Evolutionary conservation across 2,113 vertebrate genomes (phyloP).

Genomic region (Syngnathoides biaculeatus): DNA sequence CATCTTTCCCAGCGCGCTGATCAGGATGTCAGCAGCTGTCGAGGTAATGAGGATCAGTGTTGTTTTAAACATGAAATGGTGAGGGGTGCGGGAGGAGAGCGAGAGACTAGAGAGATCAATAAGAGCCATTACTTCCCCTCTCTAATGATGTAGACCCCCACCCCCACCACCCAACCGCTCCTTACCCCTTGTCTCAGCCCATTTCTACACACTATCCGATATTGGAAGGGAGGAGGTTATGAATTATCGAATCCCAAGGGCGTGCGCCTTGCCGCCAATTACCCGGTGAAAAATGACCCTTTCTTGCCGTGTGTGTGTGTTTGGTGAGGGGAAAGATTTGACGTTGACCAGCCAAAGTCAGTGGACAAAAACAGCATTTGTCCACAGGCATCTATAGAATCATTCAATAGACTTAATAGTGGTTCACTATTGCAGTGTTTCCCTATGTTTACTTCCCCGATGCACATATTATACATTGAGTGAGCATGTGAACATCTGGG

Average conservation of each 20-base stretch:
- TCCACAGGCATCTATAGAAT: not conserved
- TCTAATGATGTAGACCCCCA: slow-evolving; percentile 70
- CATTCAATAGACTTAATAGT: not conserved
- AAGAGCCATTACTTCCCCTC: slow-evolving; percentile 73
- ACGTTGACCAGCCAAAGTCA: slow-evolving; percentile 54
- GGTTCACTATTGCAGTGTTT: not conserved
- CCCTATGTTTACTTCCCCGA: not conserved
- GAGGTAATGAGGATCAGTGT: slow-evolving; percentile 78
- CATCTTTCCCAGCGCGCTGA: slow-evolving; percentile 38
- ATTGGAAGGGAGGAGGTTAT: slow-evolving; percentile 76
- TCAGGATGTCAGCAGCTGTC: slow-evolving; percentile 53
- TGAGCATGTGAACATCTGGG: too few relatives aligned
- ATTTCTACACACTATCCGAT: slow-evolving; percentile 70
- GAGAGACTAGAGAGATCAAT: slow-evolving; percentile 72
- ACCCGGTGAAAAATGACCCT: slow-evolving; percentile 71
- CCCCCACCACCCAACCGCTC: slow-evolving; percentile 17
- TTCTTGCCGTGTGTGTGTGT: slow-evolving; percentile 36
- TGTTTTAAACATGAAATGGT: slow-evolving; percentile 81
- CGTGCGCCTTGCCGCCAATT: slow-evolving; percentile 71
- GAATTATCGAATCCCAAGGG: slow-evolving; percentile 78
- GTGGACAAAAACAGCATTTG: slow-evolving; percentile 26
- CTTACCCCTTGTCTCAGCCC: slow-evolving; percentile 62
- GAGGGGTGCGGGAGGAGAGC: slow-evolving; percentile 59
- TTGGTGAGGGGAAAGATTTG: slow-evolving; percentile 35
- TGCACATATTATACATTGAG: too few relatives aligned